Percentiles rank a stretch among this genome's conserved stretches.
Evolutionary conservation across 2,888 invertebrate genomes (phyloP).

Genomic region (Bellardia pandia): DNA sequence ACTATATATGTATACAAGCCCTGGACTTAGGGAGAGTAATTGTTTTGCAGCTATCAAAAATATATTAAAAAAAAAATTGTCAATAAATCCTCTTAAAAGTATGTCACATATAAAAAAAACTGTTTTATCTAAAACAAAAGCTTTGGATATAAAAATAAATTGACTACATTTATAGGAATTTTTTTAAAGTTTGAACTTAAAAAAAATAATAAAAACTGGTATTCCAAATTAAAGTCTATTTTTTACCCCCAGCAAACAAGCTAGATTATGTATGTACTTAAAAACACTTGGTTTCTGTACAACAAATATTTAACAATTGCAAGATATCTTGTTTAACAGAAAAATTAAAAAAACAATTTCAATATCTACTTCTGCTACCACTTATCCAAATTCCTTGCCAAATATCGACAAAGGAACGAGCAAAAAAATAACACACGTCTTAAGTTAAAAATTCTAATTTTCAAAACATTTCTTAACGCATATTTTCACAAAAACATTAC

Average conservation of each 20-base stretch:
- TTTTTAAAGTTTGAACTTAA: background rate
- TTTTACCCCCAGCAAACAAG: too few species aligned
- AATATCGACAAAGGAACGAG: background rate
- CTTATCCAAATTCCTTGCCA: background rate
- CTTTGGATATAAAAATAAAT: background rate
- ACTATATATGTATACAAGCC: background rate
- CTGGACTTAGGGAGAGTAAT: slow-evolving; percentile 44
- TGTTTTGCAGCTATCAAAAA: slow-evolving; percentile 15
- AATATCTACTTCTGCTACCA: too few species aligned
- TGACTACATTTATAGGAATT: background rate
- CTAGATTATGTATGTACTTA: too few species aligned
- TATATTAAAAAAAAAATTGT: background rate
- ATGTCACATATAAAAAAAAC: background rate
- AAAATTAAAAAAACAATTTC: slow-evolving; percentile 14
- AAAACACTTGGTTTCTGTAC: background rate
- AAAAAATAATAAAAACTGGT: background rate
- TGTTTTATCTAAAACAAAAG: background rate
- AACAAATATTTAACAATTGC: background rate
- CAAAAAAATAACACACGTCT: background rate
- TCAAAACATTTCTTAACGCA: slow-evolving; percentile 35
- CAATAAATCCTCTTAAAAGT: slow-evolving; percentile 49
- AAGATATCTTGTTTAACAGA: background rate
- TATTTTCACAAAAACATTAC: slow-evolving; percentile 35
- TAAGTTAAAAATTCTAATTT: slow-evolving; percentile 43
- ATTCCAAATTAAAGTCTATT: background rate